Evolutionary conservation across 2,888 invertebrate species (phyloP), one percentile per base, ranked within the genome.

Genomic region (Hemicrepidius hirtus): DNA sequence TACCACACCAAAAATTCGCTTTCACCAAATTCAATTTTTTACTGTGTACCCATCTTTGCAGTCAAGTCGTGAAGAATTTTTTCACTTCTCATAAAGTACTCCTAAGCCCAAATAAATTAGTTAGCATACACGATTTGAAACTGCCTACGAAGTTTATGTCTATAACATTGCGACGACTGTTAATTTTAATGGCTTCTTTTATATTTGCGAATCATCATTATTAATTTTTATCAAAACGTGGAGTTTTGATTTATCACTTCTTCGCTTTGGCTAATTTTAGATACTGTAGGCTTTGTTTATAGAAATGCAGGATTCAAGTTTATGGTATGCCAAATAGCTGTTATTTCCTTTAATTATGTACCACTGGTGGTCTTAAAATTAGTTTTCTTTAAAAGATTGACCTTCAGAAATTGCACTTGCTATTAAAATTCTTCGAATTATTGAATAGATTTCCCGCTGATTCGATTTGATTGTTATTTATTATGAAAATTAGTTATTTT

Each of bases 31-130:
- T n/a, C n/a, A n/a, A n/a, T n/a, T n/a, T n/a, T n/a, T n/a, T n/a
- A n/a, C n/a, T n/a, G n/a, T n/a, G n/a, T n/a, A 44, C 44, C 44
- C 44, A 44, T 44, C 44, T 18, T 6, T 44, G 13, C 18, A 6
- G 13, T 16, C 7, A 7, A 21, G 21, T 49, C 21, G n/a, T n/a
- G 7, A 49, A 49, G 49, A 21, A 49, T 49, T 49, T 49, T 24
- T 49, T 49, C 21, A 12, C 49, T 21, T 9, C 49, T 20, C 20
- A 49, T 49, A 49, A 49, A 49, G 20, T 21, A 49, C 21, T 18
- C 49, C 44, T 10, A 21, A 16, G 21, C 3, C 49, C 21, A 49
- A 32, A 49, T 20, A 49, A 49, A 40, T 40, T 40, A 40, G 40
- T 40, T 13, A n/a, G 6, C 40, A 4, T 40, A 40, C 40, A 40